These are phyloP conservation scores for Pseudococcus viburni DNA, from an alignment of 2,888 invertebrate species.

Conservation along the genomic window DNA sequence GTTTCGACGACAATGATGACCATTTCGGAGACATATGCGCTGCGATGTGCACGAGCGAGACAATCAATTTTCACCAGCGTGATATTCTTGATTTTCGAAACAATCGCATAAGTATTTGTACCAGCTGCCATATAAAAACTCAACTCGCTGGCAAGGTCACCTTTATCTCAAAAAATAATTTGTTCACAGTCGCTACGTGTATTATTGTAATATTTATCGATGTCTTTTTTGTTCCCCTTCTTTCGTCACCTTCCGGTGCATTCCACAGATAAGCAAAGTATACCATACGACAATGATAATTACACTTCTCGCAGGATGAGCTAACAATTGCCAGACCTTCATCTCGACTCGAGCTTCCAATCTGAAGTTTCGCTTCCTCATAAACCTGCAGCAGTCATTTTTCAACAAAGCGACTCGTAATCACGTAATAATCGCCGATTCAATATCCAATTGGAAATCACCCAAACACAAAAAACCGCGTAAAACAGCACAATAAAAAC, in stretches of 20 bases:
- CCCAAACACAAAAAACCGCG: not conserved
- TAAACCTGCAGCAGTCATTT: too few species aligned
- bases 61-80: not conserved
- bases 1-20: too few species aligned
- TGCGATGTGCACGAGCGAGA: not conserved
- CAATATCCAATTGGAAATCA: not conserved
- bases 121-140: not conserved
- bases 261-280: not conserved
- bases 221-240: not conserved
- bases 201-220: not conserved
- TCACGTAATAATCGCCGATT: too few species aligned
- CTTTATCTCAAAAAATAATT: not conserved
- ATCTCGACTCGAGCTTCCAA: too few species aligned
- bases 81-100: not conserved
- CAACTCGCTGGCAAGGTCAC: not conserved
- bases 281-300: not conserved
- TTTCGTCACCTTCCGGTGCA: not conserved
- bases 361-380: too few species aligned
- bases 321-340: too few species aligned
- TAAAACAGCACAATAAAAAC: not conserved
- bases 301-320: not conserved
- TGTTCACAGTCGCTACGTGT: not conserved
- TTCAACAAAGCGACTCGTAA: too few species aligned
- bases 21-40: not conserved
- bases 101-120: not conserved